A percentile compares a stretch with the other conserved stretches of the same genome.
phyloP scores from a whole-genome alignment of 2,113 vertebrate genomes.

The Pithys albifrons region DNA sequence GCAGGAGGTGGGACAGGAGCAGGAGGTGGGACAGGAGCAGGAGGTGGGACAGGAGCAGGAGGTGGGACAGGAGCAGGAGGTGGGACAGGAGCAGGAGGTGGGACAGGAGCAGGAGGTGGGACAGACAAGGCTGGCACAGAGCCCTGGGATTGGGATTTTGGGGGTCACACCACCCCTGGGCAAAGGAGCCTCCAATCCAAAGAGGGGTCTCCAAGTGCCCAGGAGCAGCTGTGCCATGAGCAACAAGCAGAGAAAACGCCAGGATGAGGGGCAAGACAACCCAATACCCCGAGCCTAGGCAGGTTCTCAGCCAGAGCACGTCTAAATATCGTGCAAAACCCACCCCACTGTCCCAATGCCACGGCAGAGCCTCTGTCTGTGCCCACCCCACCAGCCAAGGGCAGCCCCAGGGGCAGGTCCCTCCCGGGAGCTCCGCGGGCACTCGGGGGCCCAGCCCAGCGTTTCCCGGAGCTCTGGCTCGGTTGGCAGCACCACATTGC shows the following conservation, averaged over 20 bases:
- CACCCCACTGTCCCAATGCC: fast-evolving
- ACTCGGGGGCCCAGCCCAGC: background rate
- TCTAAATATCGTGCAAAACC: fast-evolving
- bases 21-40: background rate
- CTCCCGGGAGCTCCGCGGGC: no score
- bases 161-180: no score
- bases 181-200: no score
- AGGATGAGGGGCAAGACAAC: fast-evolving
- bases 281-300: fast-evolving
- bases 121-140: background rate
- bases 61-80: background rate
- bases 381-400: background rate
- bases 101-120: background rate
- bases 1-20: no score
- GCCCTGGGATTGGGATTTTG: background rate
- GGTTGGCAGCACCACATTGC: constrained; percentile 56
- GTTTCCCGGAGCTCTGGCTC: background rate
- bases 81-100: background rate
- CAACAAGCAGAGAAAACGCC: no score
- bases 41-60: background rate
- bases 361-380: no score
- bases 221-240: no score
- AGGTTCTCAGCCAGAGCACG: no score
- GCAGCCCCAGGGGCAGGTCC: background rate
- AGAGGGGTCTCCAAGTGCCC: no score